Base-by-base conservation (phyloP, 2,113 vertebrate species). In the Pterocles gutturalis region DNA sequence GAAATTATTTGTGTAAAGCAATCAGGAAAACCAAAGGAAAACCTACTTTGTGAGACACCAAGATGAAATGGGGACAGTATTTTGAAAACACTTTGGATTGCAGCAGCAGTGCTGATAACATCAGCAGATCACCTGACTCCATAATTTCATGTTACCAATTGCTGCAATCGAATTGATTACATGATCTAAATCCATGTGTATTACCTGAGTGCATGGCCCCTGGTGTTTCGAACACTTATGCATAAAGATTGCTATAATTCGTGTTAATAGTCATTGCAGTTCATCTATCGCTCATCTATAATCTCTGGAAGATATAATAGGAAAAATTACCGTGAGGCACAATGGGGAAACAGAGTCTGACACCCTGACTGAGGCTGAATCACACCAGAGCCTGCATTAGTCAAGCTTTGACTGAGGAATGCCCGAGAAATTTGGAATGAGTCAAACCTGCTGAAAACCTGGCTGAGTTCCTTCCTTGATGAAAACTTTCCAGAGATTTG, bases 291-390 rank as follows among this genome's bases (percentile, higher is more conserved):
- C 77, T 91, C 87, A 95, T 87, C 87, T 91, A 83, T 91, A 93
- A 87, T 83, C 85, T 94, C 81, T 75, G 80, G 75, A 93, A 95
- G 93, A 76, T 93, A 83, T 92, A 94, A 96, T 93, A 95, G 93
- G 91, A 96, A 94, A 96, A 96, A 96, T 97, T 97, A 93, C 54
- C 58, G 61, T 92, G n/a, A 94, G 69, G 82, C 89, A 97, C 96
- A 98, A 97, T 93, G 89, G 87, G 88, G 93, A 96, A 92, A 82
- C 0, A 1, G 82, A 70, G 62, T 76, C 83, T 92, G 78, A 90
- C 58, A 64, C 80, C 90, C 95, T 83, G 92, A 60, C 69, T 61
- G 93, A 89, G 86, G 87, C 86, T 82, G 86, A 96, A 95, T 92
- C 75, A 84, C 93, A 83, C 75, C 73, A 88, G 77, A 94, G 65